Evolutionary conservation across 2,113 vertebrate species (phyloP), one percentile per base, ranked within the genome.

Genomic region (Eolophus roseicapilla): DNA sequence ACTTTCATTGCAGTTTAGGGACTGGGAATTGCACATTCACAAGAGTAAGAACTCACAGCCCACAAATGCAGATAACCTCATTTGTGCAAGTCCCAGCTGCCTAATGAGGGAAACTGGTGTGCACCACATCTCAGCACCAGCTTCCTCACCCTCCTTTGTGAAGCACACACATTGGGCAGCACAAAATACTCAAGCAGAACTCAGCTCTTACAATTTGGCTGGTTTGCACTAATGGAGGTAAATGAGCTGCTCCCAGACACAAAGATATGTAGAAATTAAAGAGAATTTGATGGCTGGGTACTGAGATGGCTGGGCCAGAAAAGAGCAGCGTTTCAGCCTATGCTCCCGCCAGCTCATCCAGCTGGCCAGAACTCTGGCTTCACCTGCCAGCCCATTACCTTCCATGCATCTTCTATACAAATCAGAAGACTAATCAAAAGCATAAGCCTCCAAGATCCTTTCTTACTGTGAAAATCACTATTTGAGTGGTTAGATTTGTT

Each of bases 21-120:
- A 49, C 46, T 60, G 64, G 27, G 31, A 82, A 49, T 11, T 28
- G 35, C 31, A 73, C 9, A n/a, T 33, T 49, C 46, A 31, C 55
- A 70, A 11, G 39, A 50, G 39, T 71, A 71, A 60, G 37, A 77
- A 53, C 21, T 71, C 57, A 35, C 5, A 65, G 57, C 24, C 39
- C 63, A 33, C 3, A 1, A 46, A 23, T 10, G 15, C 1, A 0
- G 68, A 57, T 28, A 8, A 21, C 13, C 5, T 3, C 21, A 21
- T 31, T 21, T 43, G 41, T 74, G 41, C 49, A 70, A 57, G 29
- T 50, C 33, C 33, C 18, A 62, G 28, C 24, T 57, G 47, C 27
- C 44, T 35, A 39, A 35, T n/a, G 28, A 77, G 35, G 20, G 5
- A 67, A 44, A 64, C 7, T 20, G 9, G 53, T 39, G 29, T 20